Conservation (phyloP, 2,113 vertebrate species). For the Oryzias woworae region DNA sequence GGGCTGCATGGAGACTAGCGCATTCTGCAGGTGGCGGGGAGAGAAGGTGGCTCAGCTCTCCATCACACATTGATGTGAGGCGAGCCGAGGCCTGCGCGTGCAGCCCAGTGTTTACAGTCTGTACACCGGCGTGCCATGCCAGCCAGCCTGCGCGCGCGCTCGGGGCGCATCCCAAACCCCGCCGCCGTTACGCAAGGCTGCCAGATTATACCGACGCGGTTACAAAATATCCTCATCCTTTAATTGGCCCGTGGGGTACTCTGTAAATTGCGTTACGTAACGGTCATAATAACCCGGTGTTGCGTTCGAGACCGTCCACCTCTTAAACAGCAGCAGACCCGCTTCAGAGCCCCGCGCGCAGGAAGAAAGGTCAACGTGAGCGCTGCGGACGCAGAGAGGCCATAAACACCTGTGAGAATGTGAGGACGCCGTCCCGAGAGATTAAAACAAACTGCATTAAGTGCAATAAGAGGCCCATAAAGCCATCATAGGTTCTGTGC, state of each 20-base stretch:
- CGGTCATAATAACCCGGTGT: conserved; percentile 30
- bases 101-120: conserved; percentile 60
- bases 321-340: too few relatives aligned
- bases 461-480: conserved; percentile 51
- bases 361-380: conserved; percentile 14
- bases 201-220: conserved; percentile 37
- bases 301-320: conserved; percentile 21
- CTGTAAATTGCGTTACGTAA: conserved; percentile 70
- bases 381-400: conserved; percentile 10
- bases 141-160: conserved; percentile 54
- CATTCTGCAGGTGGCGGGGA: conserved; percentile 90
- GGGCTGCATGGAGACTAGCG: conserved; percentile 81
- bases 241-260: conserved; percentile 57
- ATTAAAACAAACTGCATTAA: conserved; percentile 64
- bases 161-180: conserved; percentile 36
- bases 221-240: conserved; percentile 53
- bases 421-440: conserved; percentile 42
- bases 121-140: conserved; percentile 9
- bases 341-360: too few relatives aligned
- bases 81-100: conserved; percentile 60
- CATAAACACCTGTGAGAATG: conserved; percentile 36
- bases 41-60: conserved; percentile 78
- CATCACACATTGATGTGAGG: conserved; percentile 62
- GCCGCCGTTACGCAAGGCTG: conserved; percentile 51
- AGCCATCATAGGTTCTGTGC: conserved; percentile 45